These are phyloP conservation scores for Otis tarda DNA, from an alignment of 2,113 vertebrate genomes.

Conservation along the genomic window DNA sequence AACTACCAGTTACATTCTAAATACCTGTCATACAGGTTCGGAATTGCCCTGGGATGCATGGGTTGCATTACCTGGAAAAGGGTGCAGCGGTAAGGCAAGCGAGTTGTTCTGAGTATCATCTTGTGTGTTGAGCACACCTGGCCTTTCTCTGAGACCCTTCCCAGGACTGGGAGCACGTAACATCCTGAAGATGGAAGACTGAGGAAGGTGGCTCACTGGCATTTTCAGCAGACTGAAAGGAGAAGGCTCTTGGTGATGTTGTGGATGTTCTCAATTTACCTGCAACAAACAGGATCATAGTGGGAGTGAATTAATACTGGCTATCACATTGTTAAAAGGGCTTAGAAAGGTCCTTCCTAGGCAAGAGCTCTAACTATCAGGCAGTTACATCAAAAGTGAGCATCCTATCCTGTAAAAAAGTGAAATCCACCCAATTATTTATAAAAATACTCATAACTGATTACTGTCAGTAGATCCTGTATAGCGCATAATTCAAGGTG, in stretches of 20 bases:
- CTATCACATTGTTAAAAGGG: neutral
- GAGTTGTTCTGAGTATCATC: neutral
- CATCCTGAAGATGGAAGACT: rapidly evolving
- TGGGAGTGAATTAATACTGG: neutral
- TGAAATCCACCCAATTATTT: neutral
- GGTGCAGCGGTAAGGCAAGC: neutral
- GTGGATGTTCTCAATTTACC: neutral
- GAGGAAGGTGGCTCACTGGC: neutral
- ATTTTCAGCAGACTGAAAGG: neutral
- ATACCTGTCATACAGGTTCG: slow-evolving; percentile 50
- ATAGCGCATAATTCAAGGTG: neutral
- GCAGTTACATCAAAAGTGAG: neutral
- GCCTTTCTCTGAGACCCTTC: neutral
- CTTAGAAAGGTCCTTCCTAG: neutral
- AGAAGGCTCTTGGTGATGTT: neutral
- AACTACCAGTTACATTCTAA: neutral
- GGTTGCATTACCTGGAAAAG: slow-evolving; percentile 23
- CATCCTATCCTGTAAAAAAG: neutral
- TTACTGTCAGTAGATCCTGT: neutral
- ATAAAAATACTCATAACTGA: neutral
- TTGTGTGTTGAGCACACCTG: neutral
- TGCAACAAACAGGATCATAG: neutral
- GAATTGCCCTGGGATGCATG: neutral
- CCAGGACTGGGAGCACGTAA: rapidly evolving
- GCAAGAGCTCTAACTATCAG: neutral